Evolutionary conservation across 35 echinoderm and acorn worm species (phyloP), one percentile per base, ranked within the genome.

Genomic region (Apostichopus parvimensis): DNA sequence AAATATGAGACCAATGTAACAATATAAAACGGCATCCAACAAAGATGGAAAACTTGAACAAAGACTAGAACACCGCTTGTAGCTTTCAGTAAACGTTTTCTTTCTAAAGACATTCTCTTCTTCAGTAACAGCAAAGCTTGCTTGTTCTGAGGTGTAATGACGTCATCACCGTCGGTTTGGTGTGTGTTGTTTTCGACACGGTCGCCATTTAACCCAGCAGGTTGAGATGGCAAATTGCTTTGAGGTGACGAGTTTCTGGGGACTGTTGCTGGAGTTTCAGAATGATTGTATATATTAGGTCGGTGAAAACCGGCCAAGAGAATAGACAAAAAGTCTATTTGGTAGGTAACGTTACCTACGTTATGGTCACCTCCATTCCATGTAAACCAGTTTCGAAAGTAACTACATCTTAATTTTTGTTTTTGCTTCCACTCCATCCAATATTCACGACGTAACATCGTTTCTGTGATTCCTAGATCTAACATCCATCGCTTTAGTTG

Each of bases 21-120:
- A 13, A 88, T 17, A 15, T 88, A 73, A 22, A 21, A 88, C 0
- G 86, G 86, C 61, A 88, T 88, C 86, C 86, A 88, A 34, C 86
- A 88, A 34, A 88, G 22, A 64, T 24, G 45, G 57, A 72, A 88
- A 14, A 88, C 86, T 13, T 54, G 45, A 5, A 88, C 68, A 73
- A 88, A 88, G 9, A 88, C 15, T 4, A 88, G 62, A 34, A 88
- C 57, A 18, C 18, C 6, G 58, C 20, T 88, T 15, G 86, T 62
- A 10, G 86, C 25, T 26, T 88, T 88, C 61, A 26, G 58, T 54
- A 73, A 22, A 12, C 86, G 62, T 52, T 53, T 68, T 58, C 61
- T 58, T 54, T 88, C 86, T 24, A 88, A 12, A 8, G 60, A 68
- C 7, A 88, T 66, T 72, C 86, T 64, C 13, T 53, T 68, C 8